phyloP scores from a whole-genome alignment of 2,797 vertebrate species.

The Adrianichthys oophorus region DNA sequence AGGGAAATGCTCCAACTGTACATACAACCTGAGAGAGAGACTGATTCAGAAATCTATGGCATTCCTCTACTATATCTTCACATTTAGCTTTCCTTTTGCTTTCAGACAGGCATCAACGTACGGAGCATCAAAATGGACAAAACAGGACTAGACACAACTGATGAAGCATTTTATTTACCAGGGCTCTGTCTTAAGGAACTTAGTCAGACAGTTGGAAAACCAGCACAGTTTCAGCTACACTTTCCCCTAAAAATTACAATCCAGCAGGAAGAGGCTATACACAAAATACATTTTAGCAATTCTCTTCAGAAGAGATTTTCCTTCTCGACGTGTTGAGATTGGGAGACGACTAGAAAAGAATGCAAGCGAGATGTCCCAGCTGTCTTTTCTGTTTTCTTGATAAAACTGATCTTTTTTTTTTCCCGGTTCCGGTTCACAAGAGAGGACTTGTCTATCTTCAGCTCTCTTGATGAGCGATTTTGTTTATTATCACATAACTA shows the following conservation, averaged over 20 bases:
- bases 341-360: too few species aligned
- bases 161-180: neutral
- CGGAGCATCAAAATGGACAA: slow-evolving; percentile 17
- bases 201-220: neutral
- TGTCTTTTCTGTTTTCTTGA: too few species aligned
- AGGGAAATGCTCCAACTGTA: slow-evolving; percentile 45
- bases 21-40: slow-evolving; percentile 54
- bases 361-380: too few species aligned
- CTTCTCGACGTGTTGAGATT: too few species aligned
- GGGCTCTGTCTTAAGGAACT: neutral
- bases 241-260: neutral
- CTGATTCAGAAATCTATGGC: slow-evolving; percentile 54
- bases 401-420: too few species aligned
- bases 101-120: slow-evolving; percentile 2
- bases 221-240: neutral
- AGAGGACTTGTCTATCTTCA: too few species aligned
- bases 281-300: neutral
- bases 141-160: slow-evolving; percentile 2
- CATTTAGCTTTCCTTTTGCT: neutral
- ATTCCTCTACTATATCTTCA: slow-evolving; percentile 21
- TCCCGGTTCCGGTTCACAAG: too few species aligned
- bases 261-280: neutral
- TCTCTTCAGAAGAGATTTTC: too few species aligned
- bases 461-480: too few species aligned
- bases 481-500: too few species aligned